Evolutionary conservation across 2,797 vertebrate species (phyloP).

Genomic region (Acomys russatus): DNA sequence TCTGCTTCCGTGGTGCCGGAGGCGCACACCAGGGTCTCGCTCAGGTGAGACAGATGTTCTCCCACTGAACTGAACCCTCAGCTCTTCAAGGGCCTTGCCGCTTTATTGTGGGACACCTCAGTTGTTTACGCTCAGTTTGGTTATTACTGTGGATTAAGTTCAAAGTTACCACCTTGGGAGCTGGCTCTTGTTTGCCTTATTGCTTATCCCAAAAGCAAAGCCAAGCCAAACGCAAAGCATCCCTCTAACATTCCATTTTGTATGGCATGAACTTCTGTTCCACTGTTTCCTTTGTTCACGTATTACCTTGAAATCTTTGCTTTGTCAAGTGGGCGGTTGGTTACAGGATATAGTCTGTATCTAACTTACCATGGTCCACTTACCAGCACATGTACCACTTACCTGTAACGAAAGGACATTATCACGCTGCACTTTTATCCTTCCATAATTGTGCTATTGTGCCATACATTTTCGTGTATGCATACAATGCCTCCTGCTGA

Average conservation of each 20-base stretch:
- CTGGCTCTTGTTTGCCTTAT: background rate
- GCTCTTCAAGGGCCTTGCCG: background rate
- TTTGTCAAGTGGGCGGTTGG: background rate
- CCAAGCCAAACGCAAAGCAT: background rate
- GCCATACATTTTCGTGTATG: background rate
- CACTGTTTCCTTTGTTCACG: background rate
- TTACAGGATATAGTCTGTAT: background rate
- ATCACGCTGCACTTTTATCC: too few species aligned
- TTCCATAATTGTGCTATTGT: background rate
- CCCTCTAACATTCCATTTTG: background rate
- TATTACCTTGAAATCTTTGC: background rate
- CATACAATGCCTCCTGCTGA: background rate
- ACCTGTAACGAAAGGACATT: background rate
- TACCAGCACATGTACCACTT: background rate
- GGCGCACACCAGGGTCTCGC: background rate
- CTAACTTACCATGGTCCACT: background rate
- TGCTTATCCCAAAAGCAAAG: background rate
- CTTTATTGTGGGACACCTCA: background rate
- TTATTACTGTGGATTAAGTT: conserved; percentile 25
- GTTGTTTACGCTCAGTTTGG: background rate
- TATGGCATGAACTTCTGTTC: background rate
- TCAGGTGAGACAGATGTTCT: background rate
- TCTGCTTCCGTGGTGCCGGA: background rate
- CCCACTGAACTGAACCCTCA: too few species aligned
- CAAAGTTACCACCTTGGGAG: background rate